Conservation (phyloP, 2,113 vertebrate genomes). For the Pluvialis apricaria region DNA sequence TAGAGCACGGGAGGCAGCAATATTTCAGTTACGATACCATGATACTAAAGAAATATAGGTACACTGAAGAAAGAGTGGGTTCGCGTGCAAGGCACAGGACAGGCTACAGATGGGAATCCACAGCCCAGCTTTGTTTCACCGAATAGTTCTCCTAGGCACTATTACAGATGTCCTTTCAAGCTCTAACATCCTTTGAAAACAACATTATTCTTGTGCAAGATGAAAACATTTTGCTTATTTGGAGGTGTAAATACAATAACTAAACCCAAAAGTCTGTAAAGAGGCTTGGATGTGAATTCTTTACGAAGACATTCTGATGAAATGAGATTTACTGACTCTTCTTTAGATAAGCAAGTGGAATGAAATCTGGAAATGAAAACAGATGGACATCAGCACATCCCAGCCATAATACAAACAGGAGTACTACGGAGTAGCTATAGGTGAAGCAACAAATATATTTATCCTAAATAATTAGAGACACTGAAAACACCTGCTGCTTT, state of each 20-base stretch:
- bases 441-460: not conserved
- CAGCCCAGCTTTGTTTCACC: not conserved
- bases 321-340: not conserved
- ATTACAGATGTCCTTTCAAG: rapidly evolving
- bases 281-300: not conserved
- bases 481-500: not conserved
- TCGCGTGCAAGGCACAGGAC: not conserved
- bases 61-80: not conserved
- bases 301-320: not conserved
- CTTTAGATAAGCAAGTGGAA: not conserved
- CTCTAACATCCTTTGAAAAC: not conserved
- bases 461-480: not conserved
- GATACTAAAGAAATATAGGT: not conserved
- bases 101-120: not conserved
- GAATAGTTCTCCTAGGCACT: not conserved
- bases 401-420: not conserved
- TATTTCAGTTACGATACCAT: not conserved
- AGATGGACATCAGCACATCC: not conserved
- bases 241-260: not conserved
- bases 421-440: not conserved
- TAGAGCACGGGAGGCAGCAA: not conserved
- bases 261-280: not conserved
- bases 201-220: not conserved
- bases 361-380: not conserved
- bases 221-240: not conserved